phyloP scores from a whole-genome alignment of 2,888 invertebrate genomes.

The Lasioglossum malachurum region DNA sequence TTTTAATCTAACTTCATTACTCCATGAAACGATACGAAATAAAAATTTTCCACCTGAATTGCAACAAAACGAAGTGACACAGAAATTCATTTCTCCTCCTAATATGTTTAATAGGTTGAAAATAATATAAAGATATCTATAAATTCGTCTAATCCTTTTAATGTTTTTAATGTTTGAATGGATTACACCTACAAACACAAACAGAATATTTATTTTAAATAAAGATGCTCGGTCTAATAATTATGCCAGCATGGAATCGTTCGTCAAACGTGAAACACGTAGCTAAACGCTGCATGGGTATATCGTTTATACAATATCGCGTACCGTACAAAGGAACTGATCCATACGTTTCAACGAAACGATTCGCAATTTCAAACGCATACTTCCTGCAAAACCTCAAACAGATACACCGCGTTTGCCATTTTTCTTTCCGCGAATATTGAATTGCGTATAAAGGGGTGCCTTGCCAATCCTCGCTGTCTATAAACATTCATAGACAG shows the following conservation, averaged over 20 bases:
- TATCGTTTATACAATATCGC: not conserved
- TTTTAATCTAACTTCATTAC: too few relatives aligned
- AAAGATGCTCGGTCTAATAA: not conserved
- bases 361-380: not conserved
- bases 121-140: too few relatives aligned
- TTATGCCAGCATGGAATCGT: not conserved
- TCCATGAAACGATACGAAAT: too few relatives aligned
- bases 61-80: too few relatives aligned
- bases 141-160: too few relatives aligned
- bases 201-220: too few relatives aligned
- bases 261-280: not conserved
- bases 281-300: not conserved
- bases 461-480: conserved; percentile 34
- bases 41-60: too few relatives aligned
- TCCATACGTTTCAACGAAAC: not conserved
- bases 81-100: too few relatives aligned
- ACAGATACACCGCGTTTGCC: conserved; percentile 19
- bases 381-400: not conserved
- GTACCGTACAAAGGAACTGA: not conserved
- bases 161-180: too few relatives aligned
- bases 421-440: conserved; percentile 38
- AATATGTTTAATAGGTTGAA: too few relatives aligned
- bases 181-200: too few relatives aligned
- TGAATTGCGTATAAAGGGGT: conserved; percentile 26
- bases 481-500: conserved; percentile 51